phyloP scores from a whole-genome alignment of 2,888 invertebrate genomes.

The Resseliella maxima region DNA sequence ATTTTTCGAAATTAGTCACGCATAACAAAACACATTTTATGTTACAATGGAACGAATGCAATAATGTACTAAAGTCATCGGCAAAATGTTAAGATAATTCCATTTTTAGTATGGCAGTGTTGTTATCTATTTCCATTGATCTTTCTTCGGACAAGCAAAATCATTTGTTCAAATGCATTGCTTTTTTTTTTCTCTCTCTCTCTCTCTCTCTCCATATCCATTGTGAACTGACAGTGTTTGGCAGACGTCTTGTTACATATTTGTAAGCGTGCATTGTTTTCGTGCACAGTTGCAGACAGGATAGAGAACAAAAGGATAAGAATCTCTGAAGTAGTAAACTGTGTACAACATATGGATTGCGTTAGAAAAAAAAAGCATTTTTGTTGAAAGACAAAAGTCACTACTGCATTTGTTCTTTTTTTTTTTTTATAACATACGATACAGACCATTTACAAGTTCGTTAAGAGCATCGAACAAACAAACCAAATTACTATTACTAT shows the following conservation, averaged over 20 bases:
- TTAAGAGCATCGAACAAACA: neutral
- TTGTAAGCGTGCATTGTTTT: slow-evolving; percentile 7
- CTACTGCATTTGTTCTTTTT: neutral
- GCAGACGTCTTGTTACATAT: neutral
- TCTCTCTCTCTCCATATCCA: neutral
- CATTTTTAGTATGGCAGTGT: neutral
- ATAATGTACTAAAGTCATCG: neutral
- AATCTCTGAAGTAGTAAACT: neutral
- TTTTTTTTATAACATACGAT: neutral
- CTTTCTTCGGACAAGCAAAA: neutral
- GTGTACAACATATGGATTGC: slow-evolving; percentile 44
- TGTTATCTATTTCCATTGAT: slow-evolving; percentile 40
- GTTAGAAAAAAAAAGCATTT: slow-evolving; percentile 1
- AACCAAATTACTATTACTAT: neutral
- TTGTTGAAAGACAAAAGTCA: neutral
- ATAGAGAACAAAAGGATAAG: slow-evolving; percentile 47
- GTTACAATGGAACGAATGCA: neutral
- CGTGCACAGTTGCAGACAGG: slow-evolving; percentile 33
- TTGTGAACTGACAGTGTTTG: neutral
- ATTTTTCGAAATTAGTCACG: slow-evolving; percentile 7
- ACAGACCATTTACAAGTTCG: neutral
- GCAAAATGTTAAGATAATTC: slow-evolving; percentile 9
- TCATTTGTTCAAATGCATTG: neutral
- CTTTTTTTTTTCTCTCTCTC: neutral
- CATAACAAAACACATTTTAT: neutral